Evolutionary conservation across 2,888 invertebrate species (phyloP).

Genomic region (Portevinia maculata): DNA sequence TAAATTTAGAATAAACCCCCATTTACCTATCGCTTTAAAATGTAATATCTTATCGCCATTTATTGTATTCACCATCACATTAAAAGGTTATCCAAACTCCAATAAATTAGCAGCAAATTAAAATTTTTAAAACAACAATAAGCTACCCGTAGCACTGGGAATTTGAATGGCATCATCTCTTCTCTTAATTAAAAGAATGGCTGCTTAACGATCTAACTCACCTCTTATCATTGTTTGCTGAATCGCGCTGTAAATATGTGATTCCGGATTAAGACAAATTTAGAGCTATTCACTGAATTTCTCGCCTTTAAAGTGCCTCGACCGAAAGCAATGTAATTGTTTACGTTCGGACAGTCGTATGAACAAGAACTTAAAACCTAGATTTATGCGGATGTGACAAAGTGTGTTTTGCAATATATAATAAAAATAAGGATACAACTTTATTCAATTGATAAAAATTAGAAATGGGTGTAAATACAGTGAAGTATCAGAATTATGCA

Average conservation of each 20-base stretch:
- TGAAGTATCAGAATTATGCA: conserved; percentile 79
- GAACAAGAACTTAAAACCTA: not conserved
- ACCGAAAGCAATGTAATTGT: conserved; percentile 1
- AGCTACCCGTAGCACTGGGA: not conserved
- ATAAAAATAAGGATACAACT: not conserved
- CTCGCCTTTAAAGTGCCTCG: conserved; percentile 14
- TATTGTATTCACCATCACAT: not conserved
- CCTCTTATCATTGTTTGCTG: conserved; percentile 25
- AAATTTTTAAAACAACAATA: conserved; percentile 3
- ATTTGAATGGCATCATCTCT: conserved; percentile 6
- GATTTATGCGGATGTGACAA: conserved; percentile 9
- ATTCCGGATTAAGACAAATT: not conserved
- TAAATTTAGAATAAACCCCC: not conserved
- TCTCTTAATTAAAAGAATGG: not conserved
- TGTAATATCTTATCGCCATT: not conserved
- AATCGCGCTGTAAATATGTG: conserved; percentile 21
- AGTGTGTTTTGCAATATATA: not conserved
- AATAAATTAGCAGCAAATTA: conserved; percentile 1
- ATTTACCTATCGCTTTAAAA: not conserved
- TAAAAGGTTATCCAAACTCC: conserved; percentile 5
- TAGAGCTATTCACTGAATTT: not conserved
- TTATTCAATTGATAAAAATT: not conserved
- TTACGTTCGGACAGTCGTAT: not conserved
- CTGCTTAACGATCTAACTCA: not conserved
- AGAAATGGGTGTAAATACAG: conserved; percentile 70